Evolutionary conservation across 2,113 vertebrate species (phyloP).

Genomic region (Isurus oxyrinchus): DNA sequence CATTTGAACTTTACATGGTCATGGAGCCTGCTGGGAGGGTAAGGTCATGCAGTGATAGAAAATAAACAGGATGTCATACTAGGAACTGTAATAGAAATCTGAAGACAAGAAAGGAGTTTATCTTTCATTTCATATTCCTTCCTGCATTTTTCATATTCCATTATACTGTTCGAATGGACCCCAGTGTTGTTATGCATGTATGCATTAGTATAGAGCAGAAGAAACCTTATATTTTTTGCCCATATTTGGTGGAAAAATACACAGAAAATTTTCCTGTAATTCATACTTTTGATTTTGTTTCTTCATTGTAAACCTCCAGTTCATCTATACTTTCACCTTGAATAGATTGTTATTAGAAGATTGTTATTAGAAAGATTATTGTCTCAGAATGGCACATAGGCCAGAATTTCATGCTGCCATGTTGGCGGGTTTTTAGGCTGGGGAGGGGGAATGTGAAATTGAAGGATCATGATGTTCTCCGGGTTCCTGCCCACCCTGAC

Average conservation of each 20-base stretch:
- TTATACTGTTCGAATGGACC: not conserved
- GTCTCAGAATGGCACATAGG: not conserved
- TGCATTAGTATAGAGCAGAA: not conserved
- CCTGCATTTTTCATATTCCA: not conserved
- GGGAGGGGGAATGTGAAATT: no score
- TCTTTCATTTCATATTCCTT: not conserved
- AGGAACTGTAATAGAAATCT: not conserved
- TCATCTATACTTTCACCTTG: not conserved
- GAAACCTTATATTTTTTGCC: not conserved
- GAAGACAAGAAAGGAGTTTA: not conserved
- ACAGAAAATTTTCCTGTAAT: not conserved
- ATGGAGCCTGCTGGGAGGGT: not conserved
- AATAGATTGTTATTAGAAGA: not conserved
- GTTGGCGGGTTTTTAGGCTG: no score
- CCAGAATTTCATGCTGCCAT: no score
- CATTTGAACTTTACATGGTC: not conserved
- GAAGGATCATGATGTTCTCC: no score
- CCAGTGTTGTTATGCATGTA: not conserved
- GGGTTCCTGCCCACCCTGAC: no score
- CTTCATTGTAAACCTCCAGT: not conserved
- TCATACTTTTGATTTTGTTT: not conserved
- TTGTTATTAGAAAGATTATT: not conserved
- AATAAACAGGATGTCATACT: slow-evolving; percentile 14
- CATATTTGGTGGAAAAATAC: not conserved
- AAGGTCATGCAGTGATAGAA: not conserved